A percentile compares a stretch with the other conserved stretches of the same genome.
phyloP scores from a whole-genome alignment of 2,113 vertebrate species.

The Thymallus thymallus region DNA sequence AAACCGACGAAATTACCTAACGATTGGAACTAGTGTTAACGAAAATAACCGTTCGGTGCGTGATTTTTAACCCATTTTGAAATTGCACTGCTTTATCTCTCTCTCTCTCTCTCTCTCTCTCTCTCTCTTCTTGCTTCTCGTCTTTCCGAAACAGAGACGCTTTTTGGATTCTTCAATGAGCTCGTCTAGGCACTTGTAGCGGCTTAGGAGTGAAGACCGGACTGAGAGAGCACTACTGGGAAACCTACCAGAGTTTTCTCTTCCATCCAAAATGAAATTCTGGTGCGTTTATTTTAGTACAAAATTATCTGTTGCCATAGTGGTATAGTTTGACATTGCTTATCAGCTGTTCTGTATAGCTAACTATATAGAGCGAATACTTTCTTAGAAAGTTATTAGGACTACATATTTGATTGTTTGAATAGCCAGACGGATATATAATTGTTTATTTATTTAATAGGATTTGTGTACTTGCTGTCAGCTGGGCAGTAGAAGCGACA shows the following conservation, averaged over 20 bases:
- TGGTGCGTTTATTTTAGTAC: conserved; percentile 52
- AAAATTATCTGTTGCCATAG: background rate
- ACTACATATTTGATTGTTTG: too few species aligned
- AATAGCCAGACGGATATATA: too few species aligned
- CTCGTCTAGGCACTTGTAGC: conserved; percentile 35
- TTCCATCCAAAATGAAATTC: conserved; percentile 62
- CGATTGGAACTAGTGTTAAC: background rate
- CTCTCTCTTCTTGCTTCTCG: conserved; percentile 28
- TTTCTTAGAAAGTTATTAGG: too few species aligned
- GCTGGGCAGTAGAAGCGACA: conserved; percentile 3
- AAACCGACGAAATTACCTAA: background rate
- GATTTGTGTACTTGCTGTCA: conserved; percentile 12
- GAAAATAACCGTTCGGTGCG: background rate
- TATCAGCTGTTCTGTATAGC: background rate
- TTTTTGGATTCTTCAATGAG: conserved; percentile 65
- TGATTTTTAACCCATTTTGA: background rate
- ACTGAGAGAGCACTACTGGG: conserved; percentile 15
- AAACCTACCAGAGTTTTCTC: conserved; percentile 36
- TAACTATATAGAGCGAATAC: too few species aligned
- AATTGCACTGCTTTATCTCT: conserved; percentile 51
- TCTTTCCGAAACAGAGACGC: conserved; percentile 57
- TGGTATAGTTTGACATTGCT: background rate
- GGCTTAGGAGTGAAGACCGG: conserved; percentile 51
- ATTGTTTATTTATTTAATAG: conserved; percentile 11
- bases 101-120: conserved; percentile 41